Evolutionary conservation across 2,113 vertebrate species (phyloP).

Genomic region (Oreochromis spilurus): DNA sequence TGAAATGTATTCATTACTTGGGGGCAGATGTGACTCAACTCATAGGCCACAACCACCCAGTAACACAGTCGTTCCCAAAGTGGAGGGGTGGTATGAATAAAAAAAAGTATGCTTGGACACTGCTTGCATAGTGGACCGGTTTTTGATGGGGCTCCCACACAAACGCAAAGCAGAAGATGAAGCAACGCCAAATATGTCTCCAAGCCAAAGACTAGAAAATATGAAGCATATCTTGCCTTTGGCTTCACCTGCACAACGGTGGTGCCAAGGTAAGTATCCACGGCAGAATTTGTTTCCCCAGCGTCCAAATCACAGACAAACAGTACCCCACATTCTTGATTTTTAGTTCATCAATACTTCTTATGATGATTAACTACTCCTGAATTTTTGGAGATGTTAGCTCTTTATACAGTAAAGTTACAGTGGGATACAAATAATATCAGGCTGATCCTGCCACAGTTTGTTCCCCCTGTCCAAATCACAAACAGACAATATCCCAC

Average conservation of each 20-base stretch:
- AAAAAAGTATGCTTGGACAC: too few species aligned
- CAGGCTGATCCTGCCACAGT: not conserved
- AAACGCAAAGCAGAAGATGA: not conserved
- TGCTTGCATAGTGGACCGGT: too few species aligned
- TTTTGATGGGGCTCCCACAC: not conserved
- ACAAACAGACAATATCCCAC: not conserved
- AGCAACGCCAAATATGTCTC: not conserved
- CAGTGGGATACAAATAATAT: not conserved
- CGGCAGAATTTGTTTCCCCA: not conserved
- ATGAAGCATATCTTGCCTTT: not conserved
- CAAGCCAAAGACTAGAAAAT: not conserved
- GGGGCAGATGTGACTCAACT: not conserved
- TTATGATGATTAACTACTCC: not conserved
- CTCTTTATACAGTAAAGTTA: not conserved
- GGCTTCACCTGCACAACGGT: not conserved
- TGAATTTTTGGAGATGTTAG: not conserved
- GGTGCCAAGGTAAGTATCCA: accelerated
- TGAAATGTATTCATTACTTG: not conserved
- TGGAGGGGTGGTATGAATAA: accelerated
- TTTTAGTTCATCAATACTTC: not conserved
- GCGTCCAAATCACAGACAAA: accelerated
- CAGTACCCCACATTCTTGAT: accelerated
- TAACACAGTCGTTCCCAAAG: not conserved
- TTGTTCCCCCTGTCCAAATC: not conserved
- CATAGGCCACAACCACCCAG: not conserved